A percentile compares a stretch with the other conserved stretches of the same genome.
phyloP scores from a whole-genome alignment of 2,797 vertebrate species.

The Helicolenus hilgendorfi region DNA sequence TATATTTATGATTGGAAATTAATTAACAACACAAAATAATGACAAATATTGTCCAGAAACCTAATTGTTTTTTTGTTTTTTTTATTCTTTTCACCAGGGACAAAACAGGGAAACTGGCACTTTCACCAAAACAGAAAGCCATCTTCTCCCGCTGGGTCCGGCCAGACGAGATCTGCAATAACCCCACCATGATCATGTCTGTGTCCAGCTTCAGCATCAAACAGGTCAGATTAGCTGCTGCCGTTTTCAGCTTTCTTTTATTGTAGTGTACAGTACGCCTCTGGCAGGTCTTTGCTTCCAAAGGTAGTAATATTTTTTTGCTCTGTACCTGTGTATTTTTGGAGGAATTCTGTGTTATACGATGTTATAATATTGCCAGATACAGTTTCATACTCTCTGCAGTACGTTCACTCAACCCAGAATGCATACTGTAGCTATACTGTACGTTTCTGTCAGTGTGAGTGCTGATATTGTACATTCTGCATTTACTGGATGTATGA shows the following conservation, averaged over 20 bases:
- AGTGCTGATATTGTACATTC: not conserved
- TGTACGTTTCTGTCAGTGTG: not conserved
- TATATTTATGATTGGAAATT: no score
- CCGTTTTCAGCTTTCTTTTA: not conserved
- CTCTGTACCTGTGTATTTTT: not conserved
- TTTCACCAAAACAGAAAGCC: constrained; percentile 97
- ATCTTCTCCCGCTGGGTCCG: constrained; percentile 97
- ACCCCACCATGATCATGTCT: constrained; percentile 98
- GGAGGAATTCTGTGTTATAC: not conserved
- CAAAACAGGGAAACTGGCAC: constrained; percentile 94
- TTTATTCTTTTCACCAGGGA: constrained; percentile 87
- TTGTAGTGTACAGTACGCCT: not conserved
- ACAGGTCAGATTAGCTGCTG: constrained; percentile 89
- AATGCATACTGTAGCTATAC: not conserved
- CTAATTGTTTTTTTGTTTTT: not conserved
- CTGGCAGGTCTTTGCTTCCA: not conserved
- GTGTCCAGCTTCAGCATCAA: constrained; percentile 99
- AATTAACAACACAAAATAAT: no score
- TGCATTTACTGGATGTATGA: not conserved
- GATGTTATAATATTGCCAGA: not conserved
- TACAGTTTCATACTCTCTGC: not conserved
- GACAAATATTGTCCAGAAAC: no score
- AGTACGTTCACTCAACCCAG: not conserved
- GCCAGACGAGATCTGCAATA: constrained; percentile 97
- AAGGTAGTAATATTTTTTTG: not conserved